Base-by-base conservation (phyloP, 2,888 invertebrate genomes). In the Drosophila austrosaltans region DNA sequence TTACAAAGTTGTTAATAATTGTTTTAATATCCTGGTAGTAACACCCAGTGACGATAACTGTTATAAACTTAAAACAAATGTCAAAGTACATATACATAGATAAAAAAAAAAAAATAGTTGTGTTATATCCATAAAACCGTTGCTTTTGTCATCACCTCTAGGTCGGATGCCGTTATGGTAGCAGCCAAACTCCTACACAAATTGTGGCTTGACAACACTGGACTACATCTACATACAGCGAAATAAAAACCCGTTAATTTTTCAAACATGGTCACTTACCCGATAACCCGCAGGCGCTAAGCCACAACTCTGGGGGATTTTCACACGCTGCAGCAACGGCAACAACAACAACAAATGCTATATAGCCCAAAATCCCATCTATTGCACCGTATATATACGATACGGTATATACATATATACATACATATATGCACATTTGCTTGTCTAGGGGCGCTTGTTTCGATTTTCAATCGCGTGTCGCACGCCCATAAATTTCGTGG, bases 381-480 rank as follows among this genome's bases (percentile, higher is more conserved):
- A 75, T 75, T 67, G 66, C 81, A 61, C 44, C 28, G 75, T 65
- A 53, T 53, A 53, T 58, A 58, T 39, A 20, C 39, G 16, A 16
- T 16, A 16, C 16, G 16, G 58, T 40, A 57, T 16, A 8, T 54
- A 30, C 53, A 54, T 25, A n/a, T 2, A 16, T 30, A 22, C 3
- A 10, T 22, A 10, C 3, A 36, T 36, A 8, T 36, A 48, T 60
- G 16, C 30, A 53, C 64, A 54, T 44, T 71, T 62, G 57, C 39
- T 48, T 61, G 67, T 57, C 74, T 62, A 53, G 36, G 40, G 40
- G 40, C 63, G 39, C 20, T 48, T 44, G 63, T 69, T 80, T 85
- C 86, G 86, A 83, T 80, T 72, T 82, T 53, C 42, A 79, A 83
- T 83, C 83, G 83, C 83, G 87, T 83, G 83, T 82, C 76, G 72